Evolutionary conservation across 2,888 invertebrate genomes (phyloP), one percentile per base, ranked within the genome.

Genomic region (Cantharis lateralis): DNA sequence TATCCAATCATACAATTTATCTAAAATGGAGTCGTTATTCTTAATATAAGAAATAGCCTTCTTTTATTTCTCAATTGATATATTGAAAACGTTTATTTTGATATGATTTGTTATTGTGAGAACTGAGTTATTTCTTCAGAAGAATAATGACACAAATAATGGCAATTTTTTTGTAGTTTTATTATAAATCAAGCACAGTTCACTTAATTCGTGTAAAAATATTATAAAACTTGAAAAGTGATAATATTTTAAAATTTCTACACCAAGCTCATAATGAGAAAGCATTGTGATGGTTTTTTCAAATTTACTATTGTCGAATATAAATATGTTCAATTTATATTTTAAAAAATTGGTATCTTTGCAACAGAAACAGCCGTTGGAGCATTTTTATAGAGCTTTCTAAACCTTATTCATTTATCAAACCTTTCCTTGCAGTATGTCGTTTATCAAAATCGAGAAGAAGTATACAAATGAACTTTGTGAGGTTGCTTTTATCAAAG

Each of bases 391-490:
- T 70, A 70, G 28, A 70, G 68, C 74, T 68, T 74, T 70, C 74
- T 62, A 70, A 74, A 70, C 63, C 70, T 74, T 70, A 74, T 74
- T 70, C 74, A 74, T 74, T 74, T 74, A 74, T 74, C 74, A 74
- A 72, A 72, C 72, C 68, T 72, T 68, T 68, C 72, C 61, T 72
- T 28, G 28, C 62, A 62, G 20, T 20, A 24, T 48, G 61, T 72
- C 72, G 72, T 72, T 72, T 72, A 72, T 72, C 72, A 74, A 74
- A 74, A 74, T 74, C 74, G 74, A 70, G 28, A 28, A 70, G 74
- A 74, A 74, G 70, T 74, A 74, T 74, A 69, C 74, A 74, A 74
- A 74, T 74, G 74, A 74, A 74, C 63, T 74, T 74, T 74, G 61
- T 15, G 70, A 28, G 69, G 62, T 74, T 74, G 20, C 70, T 63